Percentiles rank a stretch among this genome's conserved stretches.
These are phyloP conservation scores for Drosophila pseudotakahashii DNA, from an alignment of 2,888 invertebrate species.

Conservation along the genomic window DNA sequence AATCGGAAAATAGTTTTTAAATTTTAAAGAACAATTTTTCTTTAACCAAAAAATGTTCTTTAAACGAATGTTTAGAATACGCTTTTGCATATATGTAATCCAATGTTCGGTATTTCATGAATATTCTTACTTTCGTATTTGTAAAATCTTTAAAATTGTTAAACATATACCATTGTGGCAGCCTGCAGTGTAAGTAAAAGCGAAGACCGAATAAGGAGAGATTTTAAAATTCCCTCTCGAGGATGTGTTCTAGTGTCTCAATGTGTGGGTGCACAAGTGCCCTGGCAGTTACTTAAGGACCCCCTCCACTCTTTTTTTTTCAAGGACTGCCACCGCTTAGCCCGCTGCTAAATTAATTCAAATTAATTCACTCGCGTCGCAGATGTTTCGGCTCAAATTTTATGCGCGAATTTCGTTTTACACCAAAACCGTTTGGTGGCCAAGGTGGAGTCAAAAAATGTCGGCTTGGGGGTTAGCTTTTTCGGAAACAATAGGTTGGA, in stretches of 20 bases:
- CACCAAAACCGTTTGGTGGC: conserved; percentile 68
- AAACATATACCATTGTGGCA: conserved; percentile 18
- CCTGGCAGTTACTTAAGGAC: conserved; percentile 74
- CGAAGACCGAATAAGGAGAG: conserved; percentile 19
- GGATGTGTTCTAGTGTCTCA: conserved; percentile 65
- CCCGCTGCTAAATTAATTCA: conserved; percentile 77
- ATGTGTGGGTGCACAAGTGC: conserved; percentile 64
- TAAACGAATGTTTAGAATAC: no score
- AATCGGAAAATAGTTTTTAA: no score
- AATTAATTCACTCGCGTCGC: conserved; percentile 81
- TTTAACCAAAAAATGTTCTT: no score
- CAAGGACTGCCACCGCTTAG: neutral
- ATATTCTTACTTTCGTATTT: neutral
- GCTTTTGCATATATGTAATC: no score
- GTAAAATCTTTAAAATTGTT: neutral
- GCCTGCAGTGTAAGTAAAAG: conserved; percentile 45
- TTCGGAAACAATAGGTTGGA: neutral
- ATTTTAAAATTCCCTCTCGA: conserved; percentile 59
- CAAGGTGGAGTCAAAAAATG: conserved; percentile 27
- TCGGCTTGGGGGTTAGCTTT: neutral
- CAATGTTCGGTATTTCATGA: no score
- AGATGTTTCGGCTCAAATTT: conserved; percentile 79
- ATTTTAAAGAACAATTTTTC: no score
- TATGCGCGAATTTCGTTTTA: conserved; percentile 77
- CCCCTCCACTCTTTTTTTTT: conserved; percentile 4